phyloP scores from a whole-genome alignment of 1,140 invertebrate genomes.

The Branchinecta lynchi region DNA sequence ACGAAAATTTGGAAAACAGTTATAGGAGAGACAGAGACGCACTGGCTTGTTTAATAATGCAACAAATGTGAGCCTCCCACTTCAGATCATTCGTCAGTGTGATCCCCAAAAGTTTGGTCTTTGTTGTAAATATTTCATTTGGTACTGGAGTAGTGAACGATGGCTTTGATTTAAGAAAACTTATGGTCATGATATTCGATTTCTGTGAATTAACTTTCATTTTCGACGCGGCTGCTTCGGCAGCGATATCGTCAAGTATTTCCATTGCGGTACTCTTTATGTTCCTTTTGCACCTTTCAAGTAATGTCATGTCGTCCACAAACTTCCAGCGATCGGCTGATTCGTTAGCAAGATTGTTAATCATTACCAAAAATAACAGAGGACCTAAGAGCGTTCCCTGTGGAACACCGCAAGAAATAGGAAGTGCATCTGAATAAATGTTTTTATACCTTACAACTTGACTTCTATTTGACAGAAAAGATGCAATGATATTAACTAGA shows the following conservation, averaged over 20 bases:
- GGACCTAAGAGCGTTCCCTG: neutral
- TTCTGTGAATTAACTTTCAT: no score
- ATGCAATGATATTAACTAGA: constrained; percentile 8
- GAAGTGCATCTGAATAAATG: constrained; percentile 1
- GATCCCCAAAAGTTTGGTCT: no score
- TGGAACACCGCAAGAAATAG: constrained; percentile 2
- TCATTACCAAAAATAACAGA: constrained; percentile 10
- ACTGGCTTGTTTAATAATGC: no score
- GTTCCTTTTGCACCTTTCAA: neutral
- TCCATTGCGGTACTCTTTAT: neutral
- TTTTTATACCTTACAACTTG: neutral
- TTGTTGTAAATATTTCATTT: no score
- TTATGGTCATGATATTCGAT: no score
- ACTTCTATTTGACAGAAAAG: constrained; percentile 2
- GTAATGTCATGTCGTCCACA: neutral
- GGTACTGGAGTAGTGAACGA: no score
- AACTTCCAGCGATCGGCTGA: constrained; percentile 6
- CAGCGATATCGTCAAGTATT: neutral
- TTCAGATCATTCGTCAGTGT: no score
- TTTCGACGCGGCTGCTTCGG: neutral
- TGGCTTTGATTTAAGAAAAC: no score
- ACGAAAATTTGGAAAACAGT: no score
- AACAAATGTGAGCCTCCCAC: no score
- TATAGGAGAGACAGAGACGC: no score
- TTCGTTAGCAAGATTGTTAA: constrained; percentile 11